These are phyloP conservation scores for Callipepla californica DNA, from an alignment of 2,113 vertebrate species.

Conservation along the genomic window DNA sequence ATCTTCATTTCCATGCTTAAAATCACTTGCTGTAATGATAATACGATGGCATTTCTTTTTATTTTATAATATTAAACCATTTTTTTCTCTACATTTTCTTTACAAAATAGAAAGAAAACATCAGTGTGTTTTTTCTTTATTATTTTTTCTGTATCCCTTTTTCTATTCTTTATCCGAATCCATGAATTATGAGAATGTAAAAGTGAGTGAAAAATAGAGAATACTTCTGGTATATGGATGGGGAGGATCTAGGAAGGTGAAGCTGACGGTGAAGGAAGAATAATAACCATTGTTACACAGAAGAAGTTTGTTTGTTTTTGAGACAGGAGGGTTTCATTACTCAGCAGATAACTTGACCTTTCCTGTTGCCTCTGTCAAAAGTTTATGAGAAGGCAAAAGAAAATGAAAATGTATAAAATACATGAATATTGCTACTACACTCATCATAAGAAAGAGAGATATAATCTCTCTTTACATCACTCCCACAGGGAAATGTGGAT, in stretches of 20 bases:
- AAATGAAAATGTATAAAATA: conserved; percentile 6
- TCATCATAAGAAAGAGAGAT: neutral
- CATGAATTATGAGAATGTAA: rapidly evolving
- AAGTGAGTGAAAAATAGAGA: neutral
- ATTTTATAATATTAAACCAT: neutral
- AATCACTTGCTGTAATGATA: neutral
- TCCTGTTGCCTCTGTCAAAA: neutral
- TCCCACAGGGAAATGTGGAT: neutral
- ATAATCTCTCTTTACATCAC: neutral
- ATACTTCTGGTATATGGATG: neutral
- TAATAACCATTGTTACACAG: neutral
- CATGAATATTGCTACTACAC: neutral
- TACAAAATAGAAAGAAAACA: neutral
- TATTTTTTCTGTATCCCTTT: neutral
- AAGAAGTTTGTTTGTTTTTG: neutral
- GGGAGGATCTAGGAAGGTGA: neutral
- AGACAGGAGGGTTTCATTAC: neutral
- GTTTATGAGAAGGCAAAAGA: neutral
- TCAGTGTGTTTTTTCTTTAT: neutral
- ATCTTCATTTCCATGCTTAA: neutral
- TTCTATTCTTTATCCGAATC: neutral
- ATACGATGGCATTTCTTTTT: neutral
- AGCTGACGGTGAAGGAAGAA: neutral
- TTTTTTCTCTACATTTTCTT: neutral
- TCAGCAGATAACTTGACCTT: neutral